Base-by-base conservation (phyloP, 2,113 vertebrate species). In the Pangasianodon hypophthalmus region DNA sequence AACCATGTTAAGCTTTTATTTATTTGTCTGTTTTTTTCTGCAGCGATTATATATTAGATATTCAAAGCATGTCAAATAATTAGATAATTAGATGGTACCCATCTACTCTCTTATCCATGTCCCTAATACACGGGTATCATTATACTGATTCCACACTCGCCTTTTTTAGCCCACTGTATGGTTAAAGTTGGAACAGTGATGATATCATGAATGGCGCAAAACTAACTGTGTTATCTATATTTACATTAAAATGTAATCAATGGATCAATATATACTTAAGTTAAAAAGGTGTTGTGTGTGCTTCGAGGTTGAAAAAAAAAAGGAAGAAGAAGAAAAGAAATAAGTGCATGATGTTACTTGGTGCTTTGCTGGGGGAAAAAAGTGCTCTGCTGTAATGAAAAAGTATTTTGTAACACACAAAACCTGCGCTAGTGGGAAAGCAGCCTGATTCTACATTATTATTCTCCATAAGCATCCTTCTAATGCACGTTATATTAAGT, bases 1-100 rank as follows among this genome's bases (percentile, higher is more conserved):
- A 92, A 85, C 90, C 87, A 3, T 84, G 84, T 46, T 1, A 32
- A 9, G 90, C 21, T 41, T 62, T 84, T 44, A 60, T 62, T 44
- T 44, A 84, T 62, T 26, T 84, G 21, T 7, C 56, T 84, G 18
- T 21, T 71, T 58, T 48, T 29, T 29, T 29, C 11, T 60, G 56
- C 18, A 85, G 60, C 32, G 32, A 44, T 84, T 44, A 84, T 56
- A 60, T 62, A 62, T 44, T 21, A 21, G n/a, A 58, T 24, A 56
- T 37, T 83, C 14, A 41, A 83, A 58, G 52, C 79, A 54, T 52
- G 77, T n/a, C 24, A 52, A 50, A 81, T 81, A 81, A 81, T 81
- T 81, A 7, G 29, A 54, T 16, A 81, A 81, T 81, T 81, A 7
- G 29, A 54, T 16, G 13, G n/a, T n/a, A n/a, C n/a, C n/a, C n/a